Base-by-base conservation (phyloP, 2,797 vertebrate genomes). In the Meriones psammophilus region DNA sequence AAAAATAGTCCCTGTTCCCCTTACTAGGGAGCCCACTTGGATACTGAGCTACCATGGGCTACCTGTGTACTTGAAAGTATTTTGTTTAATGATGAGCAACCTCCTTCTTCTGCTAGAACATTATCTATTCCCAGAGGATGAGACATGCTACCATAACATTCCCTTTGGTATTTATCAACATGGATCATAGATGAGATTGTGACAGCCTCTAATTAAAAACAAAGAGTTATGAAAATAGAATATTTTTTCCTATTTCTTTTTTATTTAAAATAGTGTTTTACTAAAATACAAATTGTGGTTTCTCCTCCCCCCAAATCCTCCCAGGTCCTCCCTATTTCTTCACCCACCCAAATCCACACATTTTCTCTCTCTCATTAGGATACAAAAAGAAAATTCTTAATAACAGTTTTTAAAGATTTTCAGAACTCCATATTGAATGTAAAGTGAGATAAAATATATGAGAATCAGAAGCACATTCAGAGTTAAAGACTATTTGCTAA, bases 191-290 rank as follows among this genome's bases (percentile, higher is more conserved):
- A 56, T 0, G 62, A 88, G 18, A 77, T 77, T 71, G 93, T 84
- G 39, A 80, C 5, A 84, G 10, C 12, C 24, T 71, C 33, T 89
- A 86, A 71, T 91, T 79, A 64, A 97, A 96, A 89, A 78, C 8
- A 76, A 3, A 93, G 50, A 71, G 9, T 76, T 69, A 84, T 78
- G 46, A 86, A 92, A 92, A 87, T 66, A 90, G 46, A 64, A 80
- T 50, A 50, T 24, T 1, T 22, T 17, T 68, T 24, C 36, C 80
- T 64, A 30, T 42, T 64, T 64, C 17, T 30, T 30, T 66, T 84
- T 84, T 46, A 20, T 66, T 84, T 84, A 66, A 84, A 30, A 64
- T 42, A 42, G 5, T 8, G 22, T 84, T 66, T 66, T 46, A 84
- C 5, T 46, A 66, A 66, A 66, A 46, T 84, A 33, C 33, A 50